phyloP scores from a whole-genome alignment of 2,888 invertebrate species.

The Laspeyria flexula region DNA sequence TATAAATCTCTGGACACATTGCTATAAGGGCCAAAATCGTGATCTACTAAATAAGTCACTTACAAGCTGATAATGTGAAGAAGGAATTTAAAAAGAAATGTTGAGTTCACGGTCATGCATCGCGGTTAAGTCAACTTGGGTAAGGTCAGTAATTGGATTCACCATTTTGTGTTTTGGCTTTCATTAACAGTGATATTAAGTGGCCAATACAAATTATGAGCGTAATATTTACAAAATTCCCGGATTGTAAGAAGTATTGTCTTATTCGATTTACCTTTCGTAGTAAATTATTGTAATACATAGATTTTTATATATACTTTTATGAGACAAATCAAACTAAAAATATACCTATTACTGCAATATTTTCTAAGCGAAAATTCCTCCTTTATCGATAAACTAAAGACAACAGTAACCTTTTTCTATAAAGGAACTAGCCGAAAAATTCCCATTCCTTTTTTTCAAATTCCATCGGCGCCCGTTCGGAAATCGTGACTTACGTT shows the following conservation, averaged over 20 bases:
- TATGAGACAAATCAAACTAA: no score
- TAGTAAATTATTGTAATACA: no score
- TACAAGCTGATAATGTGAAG: neutral
- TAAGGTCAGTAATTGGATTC: neutral
- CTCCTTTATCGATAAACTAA: neutral
- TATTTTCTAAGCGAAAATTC: neutral
- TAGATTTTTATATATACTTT: no score
- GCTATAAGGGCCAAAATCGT: conserved; percentile 7
- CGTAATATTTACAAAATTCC: no score
- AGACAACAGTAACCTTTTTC: conserved; percentile 10
- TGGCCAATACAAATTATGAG: no score
- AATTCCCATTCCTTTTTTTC: conserved; percentile 18
- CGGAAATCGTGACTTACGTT: conserved; percentile 42
- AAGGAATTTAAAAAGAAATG: neutral
- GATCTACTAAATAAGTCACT: conserved; percentile 22
- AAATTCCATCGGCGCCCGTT: conserved; percentile 28
- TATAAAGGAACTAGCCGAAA: conserved; percentile 4
- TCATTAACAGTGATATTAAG: no score
- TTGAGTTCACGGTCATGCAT: neutral
- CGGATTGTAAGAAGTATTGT: no score
- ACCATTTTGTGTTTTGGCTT: neutral
- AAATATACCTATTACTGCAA: no score
- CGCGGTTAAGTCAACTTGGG: neutral
- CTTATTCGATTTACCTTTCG: no score
- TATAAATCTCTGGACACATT: conserved; percentile 21